Evolutionary conservation across 2,797 vertebrate genomes (phyloP).

Genomic region (Cuniculus paca): DNA sequence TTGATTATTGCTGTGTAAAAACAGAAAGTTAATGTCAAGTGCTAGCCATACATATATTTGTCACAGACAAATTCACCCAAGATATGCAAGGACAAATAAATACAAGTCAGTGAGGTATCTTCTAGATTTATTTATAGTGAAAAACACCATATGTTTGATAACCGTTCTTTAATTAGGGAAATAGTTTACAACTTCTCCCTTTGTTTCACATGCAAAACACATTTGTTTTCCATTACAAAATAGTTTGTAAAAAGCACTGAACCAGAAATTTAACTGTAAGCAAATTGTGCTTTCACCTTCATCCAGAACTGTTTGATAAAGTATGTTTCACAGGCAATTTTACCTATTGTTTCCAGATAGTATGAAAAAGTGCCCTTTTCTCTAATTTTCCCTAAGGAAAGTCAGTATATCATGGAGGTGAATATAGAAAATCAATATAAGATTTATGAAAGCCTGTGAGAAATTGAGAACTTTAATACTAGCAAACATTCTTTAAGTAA

Average conservation of each 20-base stretch:
- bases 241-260: slow-evolving; percentile 73
- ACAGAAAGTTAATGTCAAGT: not conserved
- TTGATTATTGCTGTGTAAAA: slow-evolving; percentile 60
- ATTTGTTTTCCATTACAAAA: slow-evolving; percentile 83
- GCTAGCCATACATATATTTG: not conserved
- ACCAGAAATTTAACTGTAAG: slow-evolving; percentile 71
- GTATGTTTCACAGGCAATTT: not conserved
- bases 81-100: slow-evolving; percentile 75
- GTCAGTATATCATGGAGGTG: not conserved
- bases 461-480: not conserved
- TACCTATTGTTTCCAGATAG: slow-evolving; percentile 65
- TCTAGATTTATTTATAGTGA: slow-evolving; percentile 74
- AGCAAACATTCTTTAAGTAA: not conserved
- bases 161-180: slow-evolving; percentile 76
- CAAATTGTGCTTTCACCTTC: slow-evolving; percentile 62
- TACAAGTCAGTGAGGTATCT: slow-evolving; percentile 50
- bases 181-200: slow-evolving; percentile 62
- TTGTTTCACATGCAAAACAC: slow-evolving; percentile 76
- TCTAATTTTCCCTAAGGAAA: not conserved
- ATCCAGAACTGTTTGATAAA: slow-evolving; percentile 53
- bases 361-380: not conserved
- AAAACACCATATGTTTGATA: slow-evolving; percentile 75
- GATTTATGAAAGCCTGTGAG: not conserved
- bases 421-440: not conserved
- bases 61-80: slow-evolving; percentile 71